A percentile compares a stretch with the other conserved stretches of the same genome.
Conservation (phyloP, 2,113 vertebrate genomes). For the Corythaeola cristata region DNA sequence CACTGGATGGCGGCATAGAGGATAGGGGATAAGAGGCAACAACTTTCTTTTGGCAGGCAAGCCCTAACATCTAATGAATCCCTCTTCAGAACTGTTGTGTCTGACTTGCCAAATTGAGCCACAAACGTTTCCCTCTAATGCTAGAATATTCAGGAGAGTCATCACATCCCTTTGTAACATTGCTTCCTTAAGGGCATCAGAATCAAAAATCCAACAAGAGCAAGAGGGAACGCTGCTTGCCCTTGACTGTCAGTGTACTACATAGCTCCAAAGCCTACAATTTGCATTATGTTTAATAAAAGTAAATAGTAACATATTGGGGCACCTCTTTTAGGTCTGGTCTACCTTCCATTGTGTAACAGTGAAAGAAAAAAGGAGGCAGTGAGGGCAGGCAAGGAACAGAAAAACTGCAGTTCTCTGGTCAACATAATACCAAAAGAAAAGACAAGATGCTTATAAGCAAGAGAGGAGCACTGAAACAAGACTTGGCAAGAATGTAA, state of each 20-base stretch:
- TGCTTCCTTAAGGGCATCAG: background rate
- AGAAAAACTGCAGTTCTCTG: background rate
- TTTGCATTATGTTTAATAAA: background rate
- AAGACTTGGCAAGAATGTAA: background rate
- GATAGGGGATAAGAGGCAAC: background rate
- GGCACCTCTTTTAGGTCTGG: background rate
- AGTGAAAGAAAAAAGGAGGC: background rate
- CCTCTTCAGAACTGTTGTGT: background rate
- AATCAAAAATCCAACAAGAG: background rate
- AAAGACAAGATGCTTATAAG: background rate
- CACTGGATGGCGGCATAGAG: background rate
- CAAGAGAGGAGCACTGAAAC: background rate
- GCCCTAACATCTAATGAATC: background rate
- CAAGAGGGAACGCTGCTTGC: background rate
- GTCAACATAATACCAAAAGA: background rate
- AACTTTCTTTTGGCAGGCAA: background rate
- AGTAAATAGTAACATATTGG: background rate
- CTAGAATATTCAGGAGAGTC: background rate
- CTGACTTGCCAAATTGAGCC: background rate
- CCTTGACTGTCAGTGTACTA: background rate
- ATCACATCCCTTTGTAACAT: background rate
- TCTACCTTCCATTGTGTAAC: background rate
- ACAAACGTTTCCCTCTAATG: background rate
- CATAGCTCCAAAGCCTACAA: background rate
- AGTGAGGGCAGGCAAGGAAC: background rate